Evolutionary conservation across 2,888 invertebrate genomes (phyloP).

Genomic region (Tetropium fuscum): DNA sequence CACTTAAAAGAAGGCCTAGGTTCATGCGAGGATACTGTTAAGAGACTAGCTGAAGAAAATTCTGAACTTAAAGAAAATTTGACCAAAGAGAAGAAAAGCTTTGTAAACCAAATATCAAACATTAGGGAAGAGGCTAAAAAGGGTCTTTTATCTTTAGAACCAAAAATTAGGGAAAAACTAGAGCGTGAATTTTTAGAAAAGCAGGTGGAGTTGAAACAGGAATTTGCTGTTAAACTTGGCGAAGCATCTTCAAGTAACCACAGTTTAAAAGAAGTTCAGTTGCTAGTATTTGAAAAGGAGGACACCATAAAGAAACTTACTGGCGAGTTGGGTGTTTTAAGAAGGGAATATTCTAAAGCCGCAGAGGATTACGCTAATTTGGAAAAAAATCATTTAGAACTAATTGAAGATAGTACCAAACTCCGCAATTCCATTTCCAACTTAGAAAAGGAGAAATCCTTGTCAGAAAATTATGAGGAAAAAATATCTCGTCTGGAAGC

Average conservation of each 20-base stretch:
- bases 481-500: constrained; percentile 46
- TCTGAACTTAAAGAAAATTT: constrained; percentile 36
- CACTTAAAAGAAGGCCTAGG: constrained; percentile 39
- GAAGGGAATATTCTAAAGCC: constrained; percentile 41
- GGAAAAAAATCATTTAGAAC: constrained; percentile 58
- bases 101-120: constrained; percentile 66
- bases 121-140: constrained; percentile 66
- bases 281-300: constrained; percentile 67
- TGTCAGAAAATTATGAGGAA: constrained; percentile 38
- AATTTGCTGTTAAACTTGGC: constrained; percentile 54
- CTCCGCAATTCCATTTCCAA: constrained; percentile 42
- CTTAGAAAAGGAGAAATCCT: constrained; percentile 45
- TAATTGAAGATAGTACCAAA: constrained; percentile 55
- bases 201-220: constrained; percentile 47
- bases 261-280: constrained; percentile 64
- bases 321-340: constrained; percentile 44
- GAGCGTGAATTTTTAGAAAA: constrained; percentile 48
- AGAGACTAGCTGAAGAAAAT: constrained; percentile 37
- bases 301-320: constrained; percentile 60
- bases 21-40: constrained; percentile 36
- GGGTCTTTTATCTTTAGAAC: constrained; percentile 57
- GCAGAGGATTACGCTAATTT: constrained; percentile 50
- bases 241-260: constrained; percentile 48
- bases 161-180: constrained; percentile 55
- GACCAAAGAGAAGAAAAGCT: constrained; percentile 64